phyloP scores from a whole-genome alignment of 2,888 invertebrate species.

The Acanthoscelides obtectus region DNA sequence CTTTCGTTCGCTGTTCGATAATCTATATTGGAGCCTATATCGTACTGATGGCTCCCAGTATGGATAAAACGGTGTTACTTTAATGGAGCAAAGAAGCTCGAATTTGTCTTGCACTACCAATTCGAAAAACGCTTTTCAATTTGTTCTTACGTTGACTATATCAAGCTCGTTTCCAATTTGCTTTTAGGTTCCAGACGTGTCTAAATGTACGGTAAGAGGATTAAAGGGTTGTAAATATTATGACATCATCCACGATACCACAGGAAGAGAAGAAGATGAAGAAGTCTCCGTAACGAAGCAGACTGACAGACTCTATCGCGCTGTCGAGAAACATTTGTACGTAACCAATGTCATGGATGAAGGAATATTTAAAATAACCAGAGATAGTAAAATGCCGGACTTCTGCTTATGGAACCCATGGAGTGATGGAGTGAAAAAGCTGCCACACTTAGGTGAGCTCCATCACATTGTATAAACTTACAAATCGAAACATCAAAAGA shows the following conservation, averaged over 20 bases:
- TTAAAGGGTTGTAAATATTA: constrained; percentile 9
- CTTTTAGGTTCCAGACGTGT: constrained; percentile 13
- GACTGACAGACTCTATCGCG: constrained; percentile 4
- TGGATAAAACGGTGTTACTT: too few relatives aligned
- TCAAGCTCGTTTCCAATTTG: too few relatives aligned
- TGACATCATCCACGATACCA: background rate
- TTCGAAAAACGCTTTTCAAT: too few relatives aligned
- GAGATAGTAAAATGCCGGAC: constrained; percentile 5
- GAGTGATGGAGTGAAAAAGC: background rate
- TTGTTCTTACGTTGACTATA: too few relatives aligned
- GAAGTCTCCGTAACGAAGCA: constrained; percentile 2
- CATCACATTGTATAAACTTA: too few relatives aligned
- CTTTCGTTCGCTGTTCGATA: too few relatives aligned
- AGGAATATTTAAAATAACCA: constrained; percentile 7
- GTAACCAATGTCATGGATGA: constrained; percentile 5
- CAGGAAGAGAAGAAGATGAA: background rate
- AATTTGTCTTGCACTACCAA: too few relatives aligned
- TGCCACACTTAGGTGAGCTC: constrained; percentile 6
- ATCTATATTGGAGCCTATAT: too few relatives aligned
- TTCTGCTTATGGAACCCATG: constrained; percentile 14
- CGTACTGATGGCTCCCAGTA: too few relatives aligned
- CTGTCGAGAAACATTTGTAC: constrained; percentile 1
- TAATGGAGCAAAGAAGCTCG: too few relatives aligned
- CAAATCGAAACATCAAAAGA: too few relatives aligned
- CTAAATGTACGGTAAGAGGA: constrained; percentile 15